Evolutionary conservation across 2,113 vertebrate genomes (phyloP).

Genomic region (Orthonyx spaldingii): DNA sequence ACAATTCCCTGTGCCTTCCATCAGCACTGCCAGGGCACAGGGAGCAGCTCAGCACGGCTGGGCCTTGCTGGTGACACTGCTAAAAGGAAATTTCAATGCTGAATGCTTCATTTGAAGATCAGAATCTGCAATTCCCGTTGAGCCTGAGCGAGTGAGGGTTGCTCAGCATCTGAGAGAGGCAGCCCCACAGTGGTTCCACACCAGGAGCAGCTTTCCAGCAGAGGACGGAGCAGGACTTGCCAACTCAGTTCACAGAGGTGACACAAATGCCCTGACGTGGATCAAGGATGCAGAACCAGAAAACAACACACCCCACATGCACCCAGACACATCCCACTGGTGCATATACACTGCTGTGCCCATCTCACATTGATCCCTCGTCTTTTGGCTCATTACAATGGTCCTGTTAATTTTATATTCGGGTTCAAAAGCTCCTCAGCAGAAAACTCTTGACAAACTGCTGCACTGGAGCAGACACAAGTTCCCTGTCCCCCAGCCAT

Average conservation of each 20-base stretch:
- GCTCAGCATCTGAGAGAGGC: background rate
- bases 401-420: background rate
- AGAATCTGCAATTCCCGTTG: background rate
- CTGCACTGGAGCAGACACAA: background rate
- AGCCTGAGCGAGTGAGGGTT: background rate
- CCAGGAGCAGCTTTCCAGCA: background rate
- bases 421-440: background rate
- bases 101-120: background rate
- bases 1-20: background rate
- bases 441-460: background rate
- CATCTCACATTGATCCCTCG: background rate
- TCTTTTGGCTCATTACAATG: background rate
- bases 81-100: background rate
- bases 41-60: background rate
- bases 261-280: background rate
- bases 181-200: background rate
- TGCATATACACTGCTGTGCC: background rate
- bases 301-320: rapidly evolving
- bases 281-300: background rate
- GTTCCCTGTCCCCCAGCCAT: background rate
- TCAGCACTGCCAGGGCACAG: rapidly evolving
- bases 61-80: background rate
- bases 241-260: background rate
- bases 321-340: background rate
- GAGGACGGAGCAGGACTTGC: background rate